Percentiles rank a stretch among this genome's conserved stretches.
Evolutionary conservation across 2,797 vertebrate genomes (phyloP).

Genomic region (Dryobates pubescens): DNA sequence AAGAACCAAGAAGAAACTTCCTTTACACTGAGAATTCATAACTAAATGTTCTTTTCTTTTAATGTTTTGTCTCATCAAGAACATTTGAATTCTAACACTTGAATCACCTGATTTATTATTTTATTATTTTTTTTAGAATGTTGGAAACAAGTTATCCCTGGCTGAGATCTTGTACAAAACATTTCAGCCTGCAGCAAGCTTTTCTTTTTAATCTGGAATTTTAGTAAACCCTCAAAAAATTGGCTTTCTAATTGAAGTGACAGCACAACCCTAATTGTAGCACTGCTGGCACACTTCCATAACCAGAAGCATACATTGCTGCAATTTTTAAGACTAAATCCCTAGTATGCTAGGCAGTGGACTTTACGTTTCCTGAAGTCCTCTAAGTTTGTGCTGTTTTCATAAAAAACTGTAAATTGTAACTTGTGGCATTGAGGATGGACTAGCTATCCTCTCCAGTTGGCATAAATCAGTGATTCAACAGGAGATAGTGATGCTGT

Average conservation of each 20-base stretch:
- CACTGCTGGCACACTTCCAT: constrained; percentile 20
- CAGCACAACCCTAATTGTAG: constrained; percentile 56
- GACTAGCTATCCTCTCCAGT: not conserved
- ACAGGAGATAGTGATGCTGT: not conserved
- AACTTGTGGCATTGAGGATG: not conserved
- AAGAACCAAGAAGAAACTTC: not conserved
- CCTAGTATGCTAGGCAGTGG: not conserved
- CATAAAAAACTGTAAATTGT: not conserved
- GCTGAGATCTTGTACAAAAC: constrained; percentile 24
- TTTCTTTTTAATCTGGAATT: constrained; percentile 57
- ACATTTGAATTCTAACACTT: constrained; percentile 5
- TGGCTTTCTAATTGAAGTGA: constrained; percentile 54
- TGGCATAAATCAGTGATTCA: not conserved
- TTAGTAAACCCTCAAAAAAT: constrained; percentile 54
- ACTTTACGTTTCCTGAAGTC: not conserved
- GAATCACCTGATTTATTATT: constrained; percentile 7
- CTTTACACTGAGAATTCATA: not conserved
- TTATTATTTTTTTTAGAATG: not conserved
- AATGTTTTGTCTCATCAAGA: constrained; percentile 24
- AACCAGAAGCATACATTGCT: constrained; percentile 28
- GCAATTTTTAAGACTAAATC: constrained; percentile 34
- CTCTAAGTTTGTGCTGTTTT: not conserved
- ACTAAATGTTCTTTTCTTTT: not conserved
- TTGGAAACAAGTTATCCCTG: constrained; percentile 38
- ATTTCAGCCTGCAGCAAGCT: constrained; percentile 41